Evolutionary conservation across 2,113 vertebrate genomes (phyloP), one percentile per base, ranked within the genome.

Genomic region (Vicugna pacos): DNA sequence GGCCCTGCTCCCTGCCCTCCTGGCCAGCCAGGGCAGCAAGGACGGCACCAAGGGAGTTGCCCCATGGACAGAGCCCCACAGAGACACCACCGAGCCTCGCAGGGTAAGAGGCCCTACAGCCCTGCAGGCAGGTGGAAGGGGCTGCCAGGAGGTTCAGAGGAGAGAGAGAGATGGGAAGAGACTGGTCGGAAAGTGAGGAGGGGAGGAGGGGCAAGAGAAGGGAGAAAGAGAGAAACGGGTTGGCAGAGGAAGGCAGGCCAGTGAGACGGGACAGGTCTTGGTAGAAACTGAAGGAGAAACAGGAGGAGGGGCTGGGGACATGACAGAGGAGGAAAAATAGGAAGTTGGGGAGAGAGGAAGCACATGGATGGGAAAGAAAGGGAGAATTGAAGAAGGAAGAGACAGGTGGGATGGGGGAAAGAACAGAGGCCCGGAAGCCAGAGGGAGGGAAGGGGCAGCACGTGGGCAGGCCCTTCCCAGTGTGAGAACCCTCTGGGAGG

Each of bases 1-100:
- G 95, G 98, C 97, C 95, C 95, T 97, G 97, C 93, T 97, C 98
- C 97, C 97, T 97, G 97, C 97, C 98, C 98, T 97, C 96, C 96
- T 95, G 97, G 96, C 96, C 97, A 96, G 94, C 96, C 93, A 70
- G 95, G 98, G 97, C 97, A 96, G 93, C 97, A 65, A 98, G 98
- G 95, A 97, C 97, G 67, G 96, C 95, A 95, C 91, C 94, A n/a
- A 93, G 96, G 93, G 94, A 98, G 97, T 88, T 96, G 92, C 98
- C 96, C 97, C 97, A 98, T 98, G 98, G 98, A 98, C 96, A 97
- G 94, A 93, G 93, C 94, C 97, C 96, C 97, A 96, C 97, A 96
- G 94, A 97, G 73, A 97, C 93, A 94, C 56, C 97, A 94, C 91
- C 91, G 11, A 97, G 79, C 96, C 83, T 89, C 98, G 0, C 58